phyloP scores from a whole-genome alignment of 2,113 vertebrate genomes.

The Vulpes ferrilata region DNA sequence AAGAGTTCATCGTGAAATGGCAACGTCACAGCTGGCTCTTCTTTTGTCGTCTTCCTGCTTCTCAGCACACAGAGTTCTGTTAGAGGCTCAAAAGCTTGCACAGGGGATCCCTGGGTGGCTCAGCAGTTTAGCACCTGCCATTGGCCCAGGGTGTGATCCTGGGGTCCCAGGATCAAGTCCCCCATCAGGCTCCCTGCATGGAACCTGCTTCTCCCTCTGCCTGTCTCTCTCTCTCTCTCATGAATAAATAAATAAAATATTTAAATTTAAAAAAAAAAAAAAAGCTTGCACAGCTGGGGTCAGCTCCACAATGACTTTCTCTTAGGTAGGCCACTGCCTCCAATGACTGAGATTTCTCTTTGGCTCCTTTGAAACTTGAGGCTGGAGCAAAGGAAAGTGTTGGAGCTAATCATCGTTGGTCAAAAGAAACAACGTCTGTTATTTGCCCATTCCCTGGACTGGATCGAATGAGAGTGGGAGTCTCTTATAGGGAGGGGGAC shows the following conservation, averaged over 20 bases:
- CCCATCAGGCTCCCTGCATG: too few species aligned
- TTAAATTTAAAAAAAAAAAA: too few species aligned
- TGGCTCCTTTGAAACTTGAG: conserved; percentile 49
- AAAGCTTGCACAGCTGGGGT: neutral
- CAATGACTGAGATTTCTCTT: conserved; percentile 25
- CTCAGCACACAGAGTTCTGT: neutral
- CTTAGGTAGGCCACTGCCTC: neutral
- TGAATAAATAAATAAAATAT: too few species aligned
- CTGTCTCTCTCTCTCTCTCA: too few species aligned
- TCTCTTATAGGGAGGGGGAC: too few species aligned
- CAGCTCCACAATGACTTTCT: neutral
- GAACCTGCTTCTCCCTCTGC: too few species aligned
- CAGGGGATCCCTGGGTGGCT: neutral
- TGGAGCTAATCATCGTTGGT: neutral
- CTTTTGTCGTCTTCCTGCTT: neutral
- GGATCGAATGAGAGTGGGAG: rapidly evolving
- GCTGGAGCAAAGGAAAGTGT: neutral
- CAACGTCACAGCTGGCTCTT: neutral
- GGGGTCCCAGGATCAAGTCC: too few species aligned
- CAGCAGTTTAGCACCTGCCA: too few species aligned
- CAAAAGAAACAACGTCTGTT: neutral
- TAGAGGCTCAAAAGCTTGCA: neutral
- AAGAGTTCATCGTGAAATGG: neutral
- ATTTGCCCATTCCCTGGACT: neutral
- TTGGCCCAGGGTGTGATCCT: too few species aligned